Base-by-base conservation (phyloP, 1,140 invertebrate genomes). In the Argopecten irradians region DNA sequence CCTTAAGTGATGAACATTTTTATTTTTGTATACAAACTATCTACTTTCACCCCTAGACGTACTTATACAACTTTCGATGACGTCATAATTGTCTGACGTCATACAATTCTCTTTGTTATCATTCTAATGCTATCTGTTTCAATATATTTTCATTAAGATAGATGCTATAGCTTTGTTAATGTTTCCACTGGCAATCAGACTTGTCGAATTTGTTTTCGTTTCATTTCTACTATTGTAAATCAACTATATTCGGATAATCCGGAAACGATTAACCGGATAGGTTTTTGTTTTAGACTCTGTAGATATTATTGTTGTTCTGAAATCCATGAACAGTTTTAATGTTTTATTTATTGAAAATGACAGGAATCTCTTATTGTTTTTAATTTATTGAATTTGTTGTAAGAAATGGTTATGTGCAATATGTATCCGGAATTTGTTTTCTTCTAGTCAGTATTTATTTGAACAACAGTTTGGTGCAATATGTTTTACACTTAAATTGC, bases 341-440 rank as follows among this genome's bases (percentile, higher is more conserved):
- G 55, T 71, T 71, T 71, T 71, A 71, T 71, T 71, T 71, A 71
- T 71, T 71, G 55, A 71, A 71, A 71, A 71, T 5, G 55, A 71
- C 22, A 71, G 55, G 55, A 8, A 71, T 71, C 28, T 71, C 55
- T 71, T 28, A 46, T 71, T 71, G 55, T 71, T 71, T 71, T 28
- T 71, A 71, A 71, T 71, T 71, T 71, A 71, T 71, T 71, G n/a
- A 71, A 71, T 71, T 71, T 71, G 55, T 71, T 71, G 55, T 71
- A n/a, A 71, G 55, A 71, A 71, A 71, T 71, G 55, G 55, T 71
- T 71, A 71, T 71, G 55, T 71, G 55, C 55, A 71, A 71, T 71
- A 71, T 71, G 22, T 71, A 71, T n/a, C 55, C n/a, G 2, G 55
- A 71, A 71, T 71, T 71, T 71, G 55, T 71, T 71, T 3, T 71